Conservation (phyloP, 2,797 vertebrate genomes). For the Austrolebias charrua region DNA sequence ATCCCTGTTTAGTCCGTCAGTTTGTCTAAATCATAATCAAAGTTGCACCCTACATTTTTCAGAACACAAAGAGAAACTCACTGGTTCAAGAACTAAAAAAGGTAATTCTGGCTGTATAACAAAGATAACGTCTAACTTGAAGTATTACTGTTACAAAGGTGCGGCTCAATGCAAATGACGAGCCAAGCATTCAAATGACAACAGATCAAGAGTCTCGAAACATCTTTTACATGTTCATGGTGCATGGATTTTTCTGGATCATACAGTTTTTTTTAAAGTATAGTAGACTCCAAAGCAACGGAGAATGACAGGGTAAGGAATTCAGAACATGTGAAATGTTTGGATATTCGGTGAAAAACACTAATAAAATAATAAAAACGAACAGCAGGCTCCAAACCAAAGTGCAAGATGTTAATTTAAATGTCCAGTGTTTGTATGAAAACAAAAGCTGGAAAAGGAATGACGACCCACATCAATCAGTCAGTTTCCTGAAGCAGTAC, state of each 20-base stretch:
- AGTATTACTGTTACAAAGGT: constrained; percentile 19
- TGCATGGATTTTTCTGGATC: constrained; percentile 1
- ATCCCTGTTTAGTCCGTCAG: constrained; percentile 15
- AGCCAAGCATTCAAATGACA: constrained; percentile 38
- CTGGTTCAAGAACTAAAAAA: constrained; percentile 31
- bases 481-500: constrained; percentile 52
- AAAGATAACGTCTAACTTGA: constrained; percentile 17
- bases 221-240: constrained; percentile 28
- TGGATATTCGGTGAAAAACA: constrained; percentile 38
- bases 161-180: constrained; percentile 36
- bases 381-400: constrained; percentile 73
- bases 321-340: constrained; percentile 42
- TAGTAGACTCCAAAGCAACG: constrained; percentile 6
- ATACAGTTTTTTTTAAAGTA: constrained; percentile 7
- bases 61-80: constrained; percentile 35
- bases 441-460: constrained; percentile 63
- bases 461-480: constrained; percentile 67
- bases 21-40: constrained; percentile 34
- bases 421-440: constrained; percentile 73
- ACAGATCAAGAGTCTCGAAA: constrained; percentile 39
- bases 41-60: constrained; percentile 31
- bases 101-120: constrained; percentile 13
- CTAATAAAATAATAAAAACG: too few relatives aligned
- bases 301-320: constrained; percentile 43
- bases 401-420: constrained; percentile 76